Percentiles rank a stretch among this genome's conserved stretches.
Evolutionary conservation across 2,888 invertebrate species (phyloP).

Genomic region (Branchipolynoe longqiensis): DNA sequence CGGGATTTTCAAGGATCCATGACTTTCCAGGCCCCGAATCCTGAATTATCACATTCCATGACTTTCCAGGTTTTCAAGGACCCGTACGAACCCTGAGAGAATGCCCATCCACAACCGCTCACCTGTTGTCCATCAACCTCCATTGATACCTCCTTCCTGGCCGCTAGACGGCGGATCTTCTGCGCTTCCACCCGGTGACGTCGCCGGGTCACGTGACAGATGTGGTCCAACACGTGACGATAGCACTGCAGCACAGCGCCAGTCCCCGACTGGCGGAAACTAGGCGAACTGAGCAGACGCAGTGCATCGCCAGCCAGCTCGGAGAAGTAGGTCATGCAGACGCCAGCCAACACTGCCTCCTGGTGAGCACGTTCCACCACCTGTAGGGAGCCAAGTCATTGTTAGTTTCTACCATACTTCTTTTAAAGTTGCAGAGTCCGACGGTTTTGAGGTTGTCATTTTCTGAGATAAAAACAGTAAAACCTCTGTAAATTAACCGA

Average conservation of each 20-base stretch:
- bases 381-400: not conserved
- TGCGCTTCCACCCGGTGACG: not conserved
- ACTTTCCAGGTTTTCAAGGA: no score
- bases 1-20: no score
- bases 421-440: no score
- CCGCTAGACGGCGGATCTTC: not conserved
- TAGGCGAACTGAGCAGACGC: not conserved
- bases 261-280: not conserved
- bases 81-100: no score
- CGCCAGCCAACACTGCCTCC: not conserved
- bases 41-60: no score
- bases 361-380: slow-evolving; percentile 41
- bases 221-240: slow-evolving; percentile 20
- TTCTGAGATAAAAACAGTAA: no score
- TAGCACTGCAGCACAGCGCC: not conserved
- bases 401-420: no score
- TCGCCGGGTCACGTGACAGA: not conserved
- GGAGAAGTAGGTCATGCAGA: slow-evolving; percentile 17
- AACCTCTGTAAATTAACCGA: no score
- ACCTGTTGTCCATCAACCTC: no score
- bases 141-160: not conserved
- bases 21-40: no score
- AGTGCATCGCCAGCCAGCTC: not conserved
- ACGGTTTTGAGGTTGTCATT: no score
- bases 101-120: no score